Percentiles rank a stretch among this genome's conserved stretches.
Conservation (phyloP, 2,113 vertebrate genomes). For the Natator depressus region DNA sequence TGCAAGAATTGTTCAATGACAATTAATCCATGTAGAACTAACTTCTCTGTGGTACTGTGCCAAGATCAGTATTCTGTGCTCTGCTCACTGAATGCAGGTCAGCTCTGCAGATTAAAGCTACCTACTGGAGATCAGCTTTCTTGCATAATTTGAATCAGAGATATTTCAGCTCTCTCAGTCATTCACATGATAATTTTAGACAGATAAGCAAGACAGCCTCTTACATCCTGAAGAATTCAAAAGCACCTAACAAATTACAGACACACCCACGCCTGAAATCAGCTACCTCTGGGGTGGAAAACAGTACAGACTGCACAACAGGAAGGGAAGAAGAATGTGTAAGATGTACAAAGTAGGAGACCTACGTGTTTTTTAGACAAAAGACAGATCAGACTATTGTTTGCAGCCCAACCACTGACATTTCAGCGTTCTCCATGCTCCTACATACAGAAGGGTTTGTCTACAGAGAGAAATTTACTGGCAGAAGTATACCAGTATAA, state of each 20-base stretch:
- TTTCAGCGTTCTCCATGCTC: neutral
- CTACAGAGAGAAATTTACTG: neutral
- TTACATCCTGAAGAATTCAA: neutral
- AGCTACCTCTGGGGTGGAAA: neutral
- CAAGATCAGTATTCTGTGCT: neutral
- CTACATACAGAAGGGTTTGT: neutral
- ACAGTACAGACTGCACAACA: neutral
- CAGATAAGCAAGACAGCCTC: neutral
- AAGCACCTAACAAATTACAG: neutral
- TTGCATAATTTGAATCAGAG: neutral
- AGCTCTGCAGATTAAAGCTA: neutral
- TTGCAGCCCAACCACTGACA: neutral
- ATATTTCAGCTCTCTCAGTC: neutral
- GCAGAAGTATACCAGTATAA: neutral
- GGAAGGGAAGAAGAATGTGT: neutral
- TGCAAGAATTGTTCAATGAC: neutral
- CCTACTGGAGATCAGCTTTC: neutral
- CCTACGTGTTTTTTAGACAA: neutral
- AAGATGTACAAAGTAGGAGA: neutral
- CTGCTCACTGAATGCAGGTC: neutral
- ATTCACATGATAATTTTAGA: neutral
- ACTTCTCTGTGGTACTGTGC: neutral
- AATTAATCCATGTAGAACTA: neutral
- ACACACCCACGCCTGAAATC: neutral
- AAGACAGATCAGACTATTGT: neutral